Base-by-base conservation (phyloP, 2,888 invertebrate genomes). In the Portevinia maculata region DNA sequence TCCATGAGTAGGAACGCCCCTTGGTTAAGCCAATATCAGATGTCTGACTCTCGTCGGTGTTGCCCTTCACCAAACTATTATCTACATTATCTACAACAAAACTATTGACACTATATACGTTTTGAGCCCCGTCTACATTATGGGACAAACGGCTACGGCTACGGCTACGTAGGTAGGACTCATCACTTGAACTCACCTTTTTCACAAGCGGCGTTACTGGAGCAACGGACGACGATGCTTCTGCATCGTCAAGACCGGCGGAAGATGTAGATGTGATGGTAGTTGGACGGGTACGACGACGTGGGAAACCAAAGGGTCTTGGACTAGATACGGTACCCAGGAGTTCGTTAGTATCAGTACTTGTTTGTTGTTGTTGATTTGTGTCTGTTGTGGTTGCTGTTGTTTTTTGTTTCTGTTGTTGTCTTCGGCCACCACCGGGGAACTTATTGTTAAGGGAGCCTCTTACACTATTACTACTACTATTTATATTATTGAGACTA, bases 251-350 rank as follows among this genome's bases (percentile, higher is more conserved):
- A 70, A 62, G 39, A 69, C 57, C 75, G 44, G 50, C 74, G 74
- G 62, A 85, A 81, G 64, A 86, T 84, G 78, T 86, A 76, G 64
- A 85, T 59, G 84, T 87, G 86, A 81, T 87, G 84, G 69, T 84
- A 71, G 86, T 89, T 69, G 91, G 91, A 86, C 91, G 90, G 85
- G 88, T 90, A 85, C 92, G 90, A 86, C 91, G 89, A 86, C 91
- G 89, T 41, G 91, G 90, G 85, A 90, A 92, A 87, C 92, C 91
- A 87, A 92, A 92, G 19, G 92, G 92, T 88, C 92, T 89, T 84
- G 92, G 92, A 88, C 92, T 92, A 85, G 92, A 91, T 83, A 92
- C 90, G 60, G 89, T 87, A 60, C 90, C 89, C 73, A 89, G 78
- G 85, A 87, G 86, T 79, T 86, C 87, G 76, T 88, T 89, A 87